Base-by-base conservation (phyloP, 2,888 invertebrate species). In the Azorinus chamasolen region DNA sequence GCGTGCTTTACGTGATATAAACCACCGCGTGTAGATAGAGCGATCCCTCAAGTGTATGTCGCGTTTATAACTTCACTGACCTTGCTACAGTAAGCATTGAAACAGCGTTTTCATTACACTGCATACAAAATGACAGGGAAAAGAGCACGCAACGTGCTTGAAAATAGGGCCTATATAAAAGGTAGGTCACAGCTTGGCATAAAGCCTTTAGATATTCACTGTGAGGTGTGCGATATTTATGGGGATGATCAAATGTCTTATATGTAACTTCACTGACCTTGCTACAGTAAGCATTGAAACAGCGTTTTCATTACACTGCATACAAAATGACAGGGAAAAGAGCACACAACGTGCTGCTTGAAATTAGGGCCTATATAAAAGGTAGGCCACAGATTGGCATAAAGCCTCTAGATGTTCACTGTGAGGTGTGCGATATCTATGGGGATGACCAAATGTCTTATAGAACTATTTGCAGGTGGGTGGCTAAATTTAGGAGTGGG, bases 351-450 rank as follows among this genome's bases (percentile, higher is more conserved):
- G 57, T 46, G 32, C n/a, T n/a, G n/a, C 32, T 65, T 48, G 57
- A 50, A 66, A 66, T 66, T 41, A 66, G 66, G 58, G 41, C 66
- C 50, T 66, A 41, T 41, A 58, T 66, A 20, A 45, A 22, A 59
- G 59, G 59, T 43, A 68, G 43, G 59, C 59, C 43, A 20, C 18
- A 24, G 32, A 58, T 68, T 37, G 43, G 58, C 24, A 27, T 51
- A 16, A 66, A 48, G 25, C 1, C 59, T 20, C 2, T 39, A 59
- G 46, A 59, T 25, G 25, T 59, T 51, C 51, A 58, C 27, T 4
- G 46, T 18, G 58, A 66, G 50, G 48, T 59, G 43, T 59, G 43
- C 18, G 41, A 45, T 39, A 53, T 63, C n/a, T 18, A 62, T 37
- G 12, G 53, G 37, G 51, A 41, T 3, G 63, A 51, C 51, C 63